These are phyloP conservation scores for Nycticebus coucang DNA, from an alignment of 2,113 vertebrate species.

Conservation along the genomic window DNA sequence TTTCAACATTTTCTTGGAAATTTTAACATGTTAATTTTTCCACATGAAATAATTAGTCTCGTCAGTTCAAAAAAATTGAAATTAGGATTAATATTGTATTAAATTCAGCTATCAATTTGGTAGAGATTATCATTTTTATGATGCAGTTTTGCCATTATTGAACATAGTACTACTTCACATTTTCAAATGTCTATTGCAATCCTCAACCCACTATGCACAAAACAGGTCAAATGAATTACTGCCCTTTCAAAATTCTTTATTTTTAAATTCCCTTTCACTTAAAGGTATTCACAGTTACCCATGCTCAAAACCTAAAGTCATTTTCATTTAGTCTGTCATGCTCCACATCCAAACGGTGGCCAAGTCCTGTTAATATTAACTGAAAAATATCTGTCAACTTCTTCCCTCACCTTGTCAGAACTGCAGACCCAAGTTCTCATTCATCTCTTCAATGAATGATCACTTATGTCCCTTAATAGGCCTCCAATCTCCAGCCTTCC, in stretches of 20 bases:
- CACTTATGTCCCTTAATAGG: background rate
- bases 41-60: background rate
- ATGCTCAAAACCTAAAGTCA: slow-evolving; percentile 2
- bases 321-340: background rate
- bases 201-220: background rate
- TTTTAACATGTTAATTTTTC: slow-evolving; percentile 17
- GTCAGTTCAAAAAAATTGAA: background rate
- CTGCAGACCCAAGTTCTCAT: background rate
- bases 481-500: background rate
- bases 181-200: background rate
- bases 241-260: background rate
- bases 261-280: background rate
- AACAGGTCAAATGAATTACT: background rate
- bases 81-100: background rate
- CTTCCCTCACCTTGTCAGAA: background rate
- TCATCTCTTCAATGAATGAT: background rate
- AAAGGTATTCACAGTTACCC: background rate
- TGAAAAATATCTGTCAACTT: background rate
- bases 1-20: slow-evolving; percentile 6
- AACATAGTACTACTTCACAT: background rate
- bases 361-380: background rate
- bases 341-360: background rate
- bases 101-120: background rate
- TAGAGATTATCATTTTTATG: background rate
- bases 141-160: background rate